phyloP scores from a whole-genome alignment of 2,888 invertebrate species.

The Ischnus inquisitorius region DNA sequence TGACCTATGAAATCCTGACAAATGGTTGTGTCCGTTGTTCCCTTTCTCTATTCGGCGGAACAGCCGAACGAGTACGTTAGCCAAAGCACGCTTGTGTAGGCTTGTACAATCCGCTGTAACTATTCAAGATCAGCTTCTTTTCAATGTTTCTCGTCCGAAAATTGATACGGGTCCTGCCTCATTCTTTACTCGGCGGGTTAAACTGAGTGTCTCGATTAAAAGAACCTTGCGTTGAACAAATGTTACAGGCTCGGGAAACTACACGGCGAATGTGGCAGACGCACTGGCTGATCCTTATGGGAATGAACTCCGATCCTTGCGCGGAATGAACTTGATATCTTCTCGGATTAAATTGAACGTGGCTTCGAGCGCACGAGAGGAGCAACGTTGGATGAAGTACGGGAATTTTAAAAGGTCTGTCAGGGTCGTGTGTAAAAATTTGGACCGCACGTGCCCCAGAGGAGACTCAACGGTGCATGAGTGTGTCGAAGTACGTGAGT shows the following conservation, averaged over 20 bases:
- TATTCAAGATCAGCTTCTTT: constrained; percentile 14
- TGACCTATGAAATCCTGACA: constrained; percentile 68
- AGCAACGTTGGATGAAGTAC: not conserved
- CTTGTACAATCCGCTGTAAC: constrained; percentile 34
- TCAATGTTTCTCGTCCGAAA: constrained; percentile 31
- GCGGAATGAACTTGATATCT: constrained; percentile 43
- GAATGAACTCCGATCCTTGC: constrained; percentile 21
- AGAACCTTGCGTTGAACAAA: constrained; percentile 15
- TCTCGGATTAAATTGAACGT: not conserved
- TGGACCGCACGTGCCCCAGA: not conserved
- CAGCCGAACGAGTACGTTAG: constrained; percentile 29
- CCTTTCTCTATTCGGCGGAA: constrained; percentile 7
- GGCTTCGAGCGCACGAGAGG: not conserved
- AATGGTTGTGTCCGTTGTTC: constrained; percentile 54
- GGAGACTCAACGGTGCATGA: not conserved
- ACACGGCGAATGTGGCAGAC: not conserved
- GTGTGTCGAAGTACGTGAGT: constrained; percentile 22
- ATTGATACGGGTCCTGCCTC: constrained; percentile 48
- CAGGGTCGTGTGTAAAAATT: not conserved
- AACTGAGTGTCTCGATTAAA: constrained; percentile 33
- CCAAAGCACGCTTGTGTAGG: constrained; percentile 50
- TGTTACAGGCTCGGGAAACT: not conserved
- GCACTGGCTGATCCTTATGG: constrained; percentile 31
- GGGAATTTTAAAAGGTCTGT: constrained; percentile 7
- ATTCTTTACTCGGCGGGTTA: not conserved